Base-by-base conservation (phyloP, 1,140 invertebrate genomes). In the Solenopsis fugax region DNA sequence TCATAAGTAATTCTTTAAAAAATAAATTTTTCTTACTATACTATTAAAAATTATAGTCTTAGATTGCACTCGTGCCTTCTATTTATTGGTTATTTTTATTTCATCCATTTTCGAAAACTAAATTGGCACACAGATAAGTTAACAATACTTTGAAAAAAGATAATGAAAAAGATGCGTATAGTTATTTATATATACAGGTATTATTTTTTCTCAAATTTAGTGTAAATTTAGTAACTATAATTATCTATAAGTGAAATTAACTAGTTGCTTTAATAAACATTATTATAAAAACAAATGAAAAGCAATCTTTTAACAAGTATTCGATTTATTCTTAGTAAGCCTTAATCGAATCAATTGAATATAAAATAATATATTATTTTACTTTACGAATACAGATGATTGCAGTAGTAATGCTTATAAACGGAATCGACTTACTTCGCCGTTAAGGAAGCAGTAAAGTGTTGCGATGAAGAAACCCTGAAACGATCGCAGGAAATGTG, bases 381-480 rank as follows among this genome's bases (percentile, higher is more conserved):
- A 65, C 4, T 41, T 65, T 10, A 41, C 29, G 29, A 29, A 65
- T 5, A 21, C 9, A 45, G 9, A 2, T 5, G 4, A n/a, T 4
- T 34, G 12, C 16, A 45, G 54, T n/a, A 45, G 54, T 41, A 62
- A 56, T 24, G 10, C 37, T 9, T 72, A 1, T 37, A 50, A n/a
- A 65, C 4, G 12, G 0, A 56, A 71, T 41, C 5, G 5, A 29
- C 71, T 96, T 95, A 98, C 98, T 96, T 99, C 98, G 72, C 97
- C 97, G 91, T 99, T 99, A 48, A 98, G 94, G 91, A 98, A 98
- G 93, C 98, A 99, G 93, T 98, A 99, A 24, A 98, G 95, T 3
- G 97, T 96, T 0, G 98, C 97, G 41, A 98, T 97, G 91, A 98
- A 97, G 86, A 98, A 97, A 4, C 98, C 98, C 95, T 99, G 98